phyloP scores from a whole-genome alignment of 2,113 vertebrate genomes.

The Pteropus alecto region DNA sequence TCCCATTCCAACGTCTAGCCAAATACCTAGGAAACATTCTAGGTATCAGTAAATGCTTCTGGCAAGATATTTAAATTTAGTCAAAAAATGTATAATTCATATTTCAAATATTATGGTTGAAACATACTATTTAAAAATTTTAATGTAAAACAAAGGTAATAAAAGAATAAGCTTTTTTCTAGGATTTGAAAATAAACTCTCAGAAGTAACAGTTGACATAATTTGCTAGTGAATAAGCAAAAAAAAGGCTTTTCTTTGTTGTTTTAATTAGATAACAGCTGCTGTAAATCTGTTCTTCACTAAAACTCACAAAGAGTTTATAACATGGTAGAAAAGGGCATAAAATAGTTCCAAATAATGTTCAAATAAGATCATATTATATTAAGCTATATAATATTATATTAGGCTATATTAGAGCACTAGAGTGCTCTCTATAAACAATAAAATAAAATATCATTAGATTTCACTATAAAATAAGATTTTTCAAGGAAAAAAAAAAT shows the following conservation, averaged over 20 bases:
- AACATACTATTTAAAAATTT: background rate
- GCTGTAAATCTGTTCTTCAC: background rate
- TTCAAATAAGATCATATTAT: background rate
- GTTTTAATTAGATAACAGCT: background rate
- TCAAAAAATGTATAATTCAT: slow-evolving; percentile 27
- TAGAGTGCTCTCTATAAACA: background rate
- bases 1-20: slow-evolving; percentile 20
- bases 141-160: slow-evolving; percentile 33
- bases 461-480: background rate
- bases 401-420: background rate
- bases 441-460: background rate
- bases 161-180: background rate
- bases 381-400: background rate
- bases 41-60: slow-evolving; percentile 48
- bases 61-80: slow-evolving; percentile 19
- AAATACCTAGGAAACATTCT: slow-evolving; percentile 46
- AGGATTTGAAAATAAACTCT: slow-evolving; percentile 33
- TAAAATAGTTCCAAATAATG: background rate
- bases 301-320: background rate
- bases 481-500: background rate
- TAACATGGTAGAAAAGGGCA: background rate
- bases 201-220: slow-evolving; percentile 2
- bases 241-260: background rate
- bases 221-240: background rate
- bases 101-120: background rate